A percentile compares a stretch with the other conserved stretches of the same genome.
Conservation (phyloP, 2,888 invertebrate species). For the Pelosia muscerda region DNA sequence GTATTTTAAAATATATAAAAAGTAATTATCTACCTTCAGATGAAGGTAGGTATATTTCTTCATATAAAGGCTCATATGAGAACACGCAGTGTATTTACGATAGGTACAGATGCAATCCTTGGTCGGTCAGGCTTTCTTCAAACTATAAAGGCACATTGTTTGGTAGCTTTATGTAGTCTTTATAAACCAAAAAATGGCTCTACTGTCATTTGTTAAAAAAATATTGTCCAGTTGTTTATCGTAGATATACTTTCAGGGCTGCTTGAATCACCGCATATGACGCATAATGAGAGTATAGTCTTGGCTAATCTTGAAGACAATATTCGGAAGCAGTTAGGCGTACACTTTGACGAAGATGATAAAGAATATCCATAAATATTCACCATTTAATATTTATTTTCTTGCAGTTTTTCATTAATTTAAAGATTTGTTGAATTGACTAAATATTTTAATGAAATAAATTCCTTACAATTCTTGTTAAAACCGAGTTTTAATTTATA, state of each 20-base stretch:
- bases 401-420: not conserved
- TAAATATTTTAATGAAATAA: not conserved
- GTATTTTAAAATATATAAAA: no score
- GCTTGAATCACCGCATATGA: conserved; percentile 89
- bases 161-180: no score
- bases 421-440: not conserved
- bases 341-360: conserved; percentile 67
- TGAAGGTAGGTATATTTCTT: no score
- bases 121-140: no score
- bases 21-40: no score
- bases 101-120: no score
- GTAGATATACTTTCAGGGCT: conserved; percentile 78
- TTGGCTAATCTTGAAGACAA: conserved; percentile 91
- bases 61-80: no score
- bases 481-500: not conserved
- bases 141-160: no score
- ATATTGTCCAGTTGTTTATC: not conserved
- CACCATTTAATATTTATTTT: not conserved
- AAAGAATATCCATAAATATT: conserved; percentile 14
- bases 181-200: no score
- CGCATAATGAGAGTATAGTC: conserved; percentile 88
- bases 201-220: no score
- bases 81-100: no score
- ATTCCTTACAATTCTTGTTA: not conserved
- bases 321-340: conserved; percentile 89